phyloP scores from a whole-genome alignment of 2,888 invertebrate genomes.

The Cheilosia urbana region DNA sequence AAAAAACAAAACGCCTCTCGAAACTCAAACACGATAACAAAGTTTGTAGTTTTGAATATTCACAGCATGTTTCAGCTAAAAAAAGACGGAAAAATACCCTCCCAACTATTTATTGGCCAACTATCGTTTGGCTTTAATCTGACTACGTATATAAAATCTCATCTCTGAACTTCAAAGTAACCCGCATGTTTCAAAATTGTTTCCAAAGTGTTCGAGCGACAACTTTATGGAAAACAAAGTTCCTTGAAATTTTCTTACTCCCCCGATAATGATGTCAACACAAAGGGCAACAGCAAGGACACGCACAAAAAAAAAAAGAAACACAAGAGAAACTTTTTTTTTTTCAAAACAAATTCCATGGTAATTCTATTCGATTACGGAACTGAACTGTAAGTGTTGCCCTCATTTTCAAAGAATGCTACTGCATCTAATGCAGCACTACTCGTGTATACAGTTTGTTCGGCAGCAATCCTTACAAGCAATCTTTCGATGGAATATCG shows the following conservation, averaged over 20 bases:
- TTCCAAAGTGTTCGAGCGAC: constrained; percentile 23
- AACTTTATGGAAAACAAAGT: constrained; percentile 42
- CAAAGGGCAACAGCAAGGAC: constrained; percentile 32
- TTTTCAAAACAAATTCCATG: constrained; percentile 67
- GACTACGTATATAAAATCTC: background rate
- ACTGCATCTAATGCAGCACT: constrained; percentile 19
- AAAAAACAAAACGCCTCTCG: too few species aligned
- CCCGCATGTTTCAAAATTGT: constrained; percentile 38
- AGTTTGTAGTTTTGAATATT: too few species aligned
- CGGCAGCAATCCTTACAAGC: constrained; percentile 29
- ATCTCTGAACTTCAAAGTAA: background rate
- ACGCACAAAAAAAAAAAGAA: constrained; percentile 38
- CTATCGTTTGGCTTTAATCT: background rate
- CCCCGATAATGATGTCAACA: constrained; percentile 64
- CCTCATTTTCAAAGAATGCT: constrained; percentile 55
- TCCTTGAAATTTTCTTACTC: constrained; percentile 46
- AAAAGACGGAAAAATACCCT: background rate
- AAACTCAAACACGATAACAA: too few species aligned
- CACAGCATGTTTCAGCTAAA: background rate
- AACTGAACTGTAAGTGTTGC: constrained; percentile 72
- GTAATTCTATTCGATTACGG: constrained; percentile 71
- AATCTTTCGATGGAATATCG: constrained; percentile 23
- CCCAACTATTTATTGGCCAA: background rate
- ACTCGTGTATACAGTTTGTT: constrained; percentile 8
- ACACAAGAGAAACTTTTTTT: background rate